Percentiles rank a stretch among this genome's conserved stretches.
Evolutionary conservation across 2,888 invertebrate genomes (phyloP).

Genomic region (Eledone cirrhosa): DNA sequence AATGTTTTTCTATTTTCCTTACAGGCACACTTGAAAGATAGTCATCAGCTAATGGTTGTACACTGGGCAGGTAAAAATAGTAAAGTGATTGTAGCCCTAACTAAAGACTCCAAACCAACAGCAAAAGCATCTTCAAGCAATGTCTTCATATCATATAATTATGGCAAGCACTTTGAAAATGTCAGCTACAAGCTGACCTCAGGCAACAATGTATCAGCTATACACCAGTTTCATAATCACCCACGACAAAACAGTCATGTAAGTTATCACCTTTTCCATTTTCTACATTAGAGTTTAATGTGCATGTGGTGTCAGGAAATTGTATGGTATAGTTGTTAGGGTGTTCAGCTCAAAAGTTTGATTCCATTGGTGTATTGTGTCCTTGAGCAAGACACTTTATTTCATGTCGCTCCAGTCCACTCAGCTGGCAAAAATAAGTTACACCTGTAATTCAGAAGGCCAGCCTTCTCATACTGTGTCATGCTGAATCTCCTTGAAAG

Average conservation of each 20-base stretch:
- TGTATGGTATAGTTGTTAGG: too few species aligned
- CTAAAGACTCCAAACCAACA: constrained; percentile 71
- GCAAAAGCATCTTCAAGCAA: constrained; percentile 72
- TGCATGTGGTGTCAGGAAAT: neutral
- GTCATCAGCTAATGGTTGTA: constrained; percentile 88
- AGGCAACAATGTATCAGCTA: constrained; percentile 73
- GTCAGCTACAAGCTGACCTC: constrained; percentile 77
- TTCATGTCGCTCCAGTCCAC: too few species aligned
- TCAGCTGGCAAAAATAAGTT: too few species aligned
- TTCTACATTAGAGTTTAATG: neutral
- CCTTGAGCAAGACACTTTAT: too few species aligned
- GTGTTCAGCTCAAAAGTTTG: too few species aligned
- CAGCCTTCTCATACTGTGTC: too few species aligned
- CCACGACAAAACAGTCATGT: constrained; percentile 82
- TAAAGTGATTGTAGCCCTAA: constrained; percentile 86
- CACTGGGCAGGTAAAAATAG: constrained; percentile 92
- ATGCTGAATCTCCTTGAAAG: too few species aligned
- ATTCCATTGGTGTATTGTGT: too few species aligned
- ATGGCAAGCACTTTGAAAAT: constrained; percentile 82
- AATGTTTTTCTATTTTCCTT: constrained; percentile 49
- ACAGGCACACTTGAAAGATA: constrained; percentile 83
- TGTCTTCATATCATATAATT: constrained; percentile 86
- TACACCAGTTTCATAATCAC: constrained; percentile 87
- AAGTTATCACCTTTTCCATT: constrained; percentile 68
- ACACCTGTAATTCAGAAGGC: too few species aligned